These are phyloP conservation scores for Trididemnum nubilum DNA, from an alignment of 23 tunicate genomes.

Conservation along the genomic window DNA sequence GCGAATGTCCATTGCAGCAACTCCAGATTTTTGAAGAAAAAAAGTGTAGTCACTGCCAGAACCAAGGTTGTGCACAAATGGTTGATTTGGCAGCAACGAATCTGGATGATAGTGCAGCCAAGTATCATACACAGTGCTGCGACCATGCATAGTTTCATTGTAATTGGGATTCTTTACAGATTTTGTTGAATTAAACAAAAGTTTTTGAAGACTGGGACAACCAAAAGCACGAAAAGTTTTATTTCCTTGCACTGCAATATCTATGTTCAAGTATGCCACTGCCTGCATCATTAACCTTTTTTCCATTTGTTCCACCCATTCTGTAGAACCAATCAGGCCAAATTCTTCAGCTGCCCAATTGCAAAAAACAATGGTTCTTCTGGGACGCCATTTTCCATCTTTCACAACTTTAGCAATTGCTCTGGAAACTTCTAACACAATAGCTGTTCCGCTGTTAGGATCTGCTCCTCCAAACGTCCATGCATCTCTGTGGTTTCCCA, in stretches of 20 bases:
- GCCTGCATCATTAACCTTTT: slow-evolving; percentile 65
- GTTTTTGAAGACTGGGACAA: slow-evolving; percentile 51
- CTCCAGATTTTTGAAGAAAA: slow-evolving; percentile 80
- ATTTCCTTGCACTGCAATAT: slow-evolving; percentile 89
- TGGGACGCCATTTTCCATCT: slow-evolving; percentile 83
- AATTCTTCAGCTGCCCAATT: slow-evolving; percentile 99
- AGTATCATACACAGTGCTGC: slow-evolving; percentile 84
- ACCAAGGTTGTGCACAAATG: slow-evolving; percentile 61
- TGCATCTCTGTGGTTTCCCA: slow-evolving; percentile 99
- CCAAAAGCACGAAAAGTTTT: slow-evolving; percentile 67
- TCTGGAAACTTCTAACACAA: slow-evolving; percentile 74
- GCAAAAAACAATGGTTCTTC: slow-evolving; percentile 83
- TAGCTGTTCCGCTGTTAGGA: slow-evolving; percentile 94
- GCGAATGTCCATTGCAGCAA: slow-evolving; percentile 75
- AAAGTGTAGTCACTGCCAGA: slow-evolving; percentile 89
- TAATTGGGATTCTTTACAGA: slow-evolving; percentile 62
- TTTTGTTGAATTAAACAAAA: slow-evolving; percentile 55
- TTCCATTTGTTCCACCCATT: slow-evolving; percentile 97
- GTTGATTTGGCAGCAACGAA: slow-evolving; percentile 30
- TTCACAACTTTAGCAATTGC: slow-evolving; percentile 56
- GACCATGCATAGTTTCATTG: slow-evolving; percentile 41
- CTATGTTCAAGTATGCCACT: slow-evolving; percentile 82
- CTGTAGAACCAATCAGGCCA: slow-evolving; percentile 91
- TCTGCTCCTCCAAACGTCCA: slow-evolving; percentile 97
- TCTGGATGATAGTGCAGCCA: slow-evolving; percentile 64